phyloP scores from a whole-genome alignment of 1,140 invertebrate species.

The Plectrocnemia conspersa region DNA sequence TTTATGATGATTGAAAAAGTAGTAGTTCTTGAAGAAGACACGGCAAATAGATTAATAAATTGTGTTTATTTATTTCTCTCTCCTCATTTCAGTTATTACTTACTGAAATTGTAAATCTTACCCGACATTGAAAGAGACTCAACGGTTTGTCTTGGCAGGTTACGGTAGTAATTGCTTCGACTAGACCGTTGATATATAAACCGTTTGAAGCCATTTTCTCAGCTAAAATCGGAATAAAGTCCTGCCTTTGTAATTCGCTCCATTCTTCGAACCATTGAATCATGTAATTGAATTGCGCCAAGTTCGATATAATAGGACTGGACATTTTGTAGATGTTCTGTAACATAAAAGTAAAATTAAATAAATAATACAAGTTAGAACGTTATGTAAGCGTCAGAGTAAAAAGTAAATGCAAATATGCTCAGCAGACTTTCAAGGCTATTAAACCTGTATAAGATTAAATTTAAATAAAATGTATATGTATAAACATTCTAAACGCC shows the following conservation, averaged over 20 bases:
- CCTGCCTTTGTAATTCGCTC: slow-evolving; percentile 78
- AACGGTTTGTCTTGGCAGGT: slow-evolving; percentile 70
- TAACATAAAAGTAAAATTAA: too few relatives aligned
- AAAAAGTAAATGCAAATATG: too few relatives aligned
- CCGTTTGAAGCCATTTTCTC: slow-evolving; percentile 59
- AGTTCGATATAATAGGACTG: slow-evolving; percentile 51
- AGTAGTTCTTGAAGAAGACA: slow-evolving; percentile 4
- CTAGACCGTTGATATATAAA: slow-evolving; percentile 66
- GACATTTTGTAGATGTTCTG: too few relatives aligned
- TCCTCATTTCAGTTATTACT: not conserved
- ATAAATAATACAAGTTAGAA: too few relatives aligned
- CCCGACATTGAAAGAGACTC: slow-evolving; percentile 81
- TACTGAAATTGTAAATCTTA: slow-evolving; percentile 45
- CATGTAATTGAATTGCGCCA: slow-evolving; percentile 72
- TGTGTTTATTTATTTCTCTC: not conserved
- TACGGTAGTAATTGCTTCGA: slow-evolving; percentile 62
- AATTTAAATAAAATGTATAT: too few relatives aligned
- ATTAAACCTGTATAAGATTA: too few relatives aligned
- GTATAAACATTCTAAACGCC: too few relatives aligned
- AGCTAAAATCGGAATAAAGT: slow-evolving; percentile 74
- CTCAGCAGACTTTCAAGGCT: too few relatives aligned
- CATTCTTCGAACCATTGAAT: slow-evolving; percentile 85
- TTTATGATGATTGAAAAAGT: slow-evolving; percentile 2
- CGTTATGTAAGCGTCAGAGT: too few relatives aligned
- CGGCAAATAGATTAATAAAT: not conserved